Conservation (phyloP, 2,797 vertebrate genomes). For the Liparis tanakae region DNA sequence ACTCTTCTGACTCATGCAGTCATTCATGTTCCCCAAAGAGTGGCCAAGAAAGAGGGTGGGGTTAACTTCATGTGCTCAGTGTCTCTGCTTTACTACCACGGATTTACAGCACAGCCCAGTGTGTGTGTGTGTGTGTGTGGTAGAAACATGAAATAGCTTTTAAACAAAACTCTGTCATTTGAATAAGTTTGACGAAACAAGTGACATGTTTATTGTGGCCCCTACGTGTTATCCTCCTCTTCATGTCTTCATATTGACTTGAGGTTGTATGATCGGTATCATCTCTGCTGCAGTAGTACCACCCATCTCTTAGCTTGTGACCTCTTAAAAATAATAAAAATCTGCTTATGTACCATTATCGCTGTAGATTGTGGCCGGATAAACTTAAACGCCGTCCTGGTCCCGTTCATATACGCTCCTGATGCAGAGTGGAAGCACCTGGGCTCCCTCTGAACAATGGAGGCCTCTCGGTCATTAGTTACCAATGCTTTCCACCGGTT, state of each 20-base stretch:
- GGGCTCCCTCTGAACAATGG: slow-evolving; percentile 71
- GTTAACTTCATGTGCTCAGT: slow-evolving; percentile 35
- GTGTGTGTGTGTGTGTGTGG: not conserved
- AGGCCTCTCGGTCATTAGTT: slow-evolving; percentile 45
- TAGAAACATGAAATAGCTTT: not conserved
- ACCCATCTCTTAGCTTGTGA: not conserved
- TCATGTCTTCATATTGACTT: not conserved
- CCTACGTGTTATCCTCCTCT: not conserved
- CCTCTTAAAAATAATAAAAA: not conserved
- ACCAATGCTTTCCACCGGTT: slow-evolving; percentile 11
- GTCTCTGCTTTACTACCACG: slow-evolving; percentile 20
- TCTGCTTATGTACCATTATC: not conserved
- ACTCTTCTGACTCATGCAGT: slow-evolving; percentile 39
- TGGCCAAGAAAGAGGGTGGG: slow-evolving; percentile 36
- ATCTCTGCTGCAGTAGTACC: not conserved
- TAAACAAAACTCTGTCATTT: not conserved
- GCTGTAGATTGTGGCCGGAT: slow-evolving; percentile 1
- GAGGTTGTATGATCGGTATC: not conserved
- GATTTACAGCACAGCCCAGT: slow-evolving; percentile 17
- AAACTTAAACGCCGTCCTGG: slow-evolving; percentile 15
- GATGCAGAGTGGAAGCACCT: slow-evolving; percentile 70
- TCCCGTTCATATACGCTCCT: slow-evolving; percentile 10
- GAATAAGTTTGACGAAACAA: not conserved
- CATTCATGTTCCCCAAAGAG: slow-evolving; percentile 30
- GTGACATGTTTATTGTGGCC: not conserved